Evolutionary conservation across 2,888 invertebrate species (phyloP).

Genomic region (Marasmarcha lunaedactyla): DNA sequence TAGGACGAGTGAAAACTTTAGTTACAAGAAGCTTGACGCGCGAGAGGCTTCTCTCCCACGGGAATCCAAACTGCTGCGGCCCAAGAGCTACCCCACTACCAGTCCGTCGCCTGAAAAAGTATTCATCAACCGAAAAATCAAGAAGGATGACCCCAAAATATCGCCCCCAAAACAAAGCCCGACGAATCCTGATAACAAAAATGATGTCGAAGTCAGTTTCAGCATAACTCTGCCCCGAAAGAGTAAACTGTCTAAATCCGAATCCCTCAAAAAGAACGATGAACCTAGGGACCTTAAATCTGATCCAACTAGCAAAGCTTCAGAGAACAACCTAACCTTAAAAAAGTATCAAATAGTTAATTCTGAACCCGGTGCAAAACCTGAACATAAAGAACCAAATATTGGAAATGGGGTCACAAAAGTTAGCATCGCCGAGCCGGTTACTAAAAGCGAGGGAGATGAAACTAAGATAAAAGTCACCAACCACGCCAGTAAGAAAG

Average conservation of each 20-base stretch:
- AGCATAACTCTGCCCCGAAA: slow-evolving; percentile 55
- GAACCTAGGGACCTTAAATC: slow-evolving; percentile 11
- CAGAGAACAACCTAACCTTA: slow-evolving; percentile 29
- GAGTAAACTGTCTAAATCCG: slow-evolving; percentile 24
- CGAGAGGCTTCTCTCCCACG: slow-evolving; percentile 13
- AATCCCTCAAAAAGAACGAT: slow-evolving; percentile 23
- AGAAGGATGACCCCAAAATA: slow-evolving; percentile 31
- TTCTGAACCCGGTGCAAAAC: slow-evolving; percentile 22
- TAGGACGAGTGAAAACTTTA: slow-evolving; percentile 20
- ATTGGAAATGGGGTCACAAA: slow-evolving; percentile 32
- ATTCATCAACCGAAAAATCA: slow-evolving; percentile 30
- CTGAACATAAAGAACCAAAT: slow-evolving; percentile 24
- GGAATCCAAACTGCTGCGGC: slow-evolving; percentile 63
- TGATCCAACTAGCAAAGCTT: slow-evolving; percentile 20
- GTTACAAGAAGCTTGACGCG: not conserved
- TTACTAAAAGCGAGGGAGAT: slow-evolving; percentile 22
- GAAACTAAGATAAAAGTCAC: slow-evolving; percentile 32
- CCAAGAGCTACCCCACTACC: slow-evolving; percentile 72
- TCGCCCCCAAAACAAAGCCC: slow-evolving; percentile 24
- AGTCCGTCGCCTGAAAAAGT: slow-evolving; percentile 55
- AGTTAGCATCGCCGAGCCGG: slow-evolving; percentile 7
- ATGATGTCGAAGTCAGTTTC: slow-evolving; percentile 58
- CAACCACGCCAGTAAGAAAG: slow-evolving; percentile 28
- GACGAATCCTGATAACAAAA: slow-evolving; percentile 27
- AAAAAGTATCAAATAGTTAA: slow-evolving; percentile 48